phyloP scores from a whole-genome alignment of 2,113 vertebrate genomes.

The Neopipo cinnamomea region DNA sequence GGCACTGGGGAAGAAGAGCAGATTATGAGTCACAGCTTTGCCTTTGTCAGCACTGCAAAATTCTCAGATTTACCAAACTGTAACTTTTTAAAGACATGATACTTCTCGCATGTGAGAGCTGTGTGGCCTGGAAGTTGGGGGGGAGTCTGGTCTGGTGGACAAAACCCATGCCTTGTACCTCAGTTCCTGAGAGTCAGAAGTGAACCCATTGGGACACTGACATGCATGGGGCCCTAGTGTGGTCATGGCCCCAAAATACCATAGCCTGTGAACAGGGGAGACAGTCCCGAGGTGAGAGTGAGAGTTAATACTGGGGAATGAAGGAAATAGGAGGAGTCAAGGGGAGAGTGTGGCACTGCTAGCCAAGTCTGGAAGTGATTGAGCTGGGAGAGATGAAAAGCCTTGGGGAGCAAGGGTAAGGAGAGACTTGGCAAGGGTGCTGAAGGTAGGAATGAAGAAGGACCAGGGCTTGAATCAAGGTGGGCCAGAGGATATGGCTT shows the following conservation, averaged over 20 bases:
- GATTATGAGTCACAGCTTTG: not conserved
- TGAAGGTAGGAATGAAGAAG: not conserved
- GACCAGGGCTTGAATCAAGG: not conserved
- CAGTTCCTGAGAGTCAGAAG: not conserved
- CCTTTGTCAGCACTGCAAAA: not conserved
- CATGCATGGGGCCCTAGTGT: rapidly evolving
- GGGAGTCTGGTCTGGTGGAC: not conserved
- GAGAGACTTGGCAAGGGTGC: not conserved
- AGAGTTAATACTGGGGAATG: not conserved
- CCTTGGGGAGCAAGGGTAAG: not conserved
- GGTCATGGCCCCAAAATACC: not conserved
- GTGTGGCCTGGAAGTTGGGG: not conserved
- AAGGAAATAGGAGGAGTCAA: not conserved
- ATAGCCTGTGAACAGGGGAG: not conserved
- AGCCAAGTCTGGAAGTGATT: not conserved
- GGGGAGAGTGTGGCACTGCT: not conserved
- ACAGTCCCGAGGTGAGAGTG: rapidly evolving
- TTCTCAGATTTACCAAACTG: not conserved
- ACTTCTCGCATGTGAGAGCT: not conserved
- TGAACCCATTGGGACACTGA: rapidly evolving
- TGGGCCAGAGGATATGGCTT: not conserved
- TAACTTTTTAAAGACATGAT: not conserved
- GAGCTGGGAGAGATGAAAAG: not conserved
- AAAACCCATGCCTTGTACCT: not conserved
- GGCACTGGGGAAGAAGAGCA: not conserved